Conservation (phyloP, 2,888 invertebrate genomes). For the Ferdinandea cuprea region DNA sequence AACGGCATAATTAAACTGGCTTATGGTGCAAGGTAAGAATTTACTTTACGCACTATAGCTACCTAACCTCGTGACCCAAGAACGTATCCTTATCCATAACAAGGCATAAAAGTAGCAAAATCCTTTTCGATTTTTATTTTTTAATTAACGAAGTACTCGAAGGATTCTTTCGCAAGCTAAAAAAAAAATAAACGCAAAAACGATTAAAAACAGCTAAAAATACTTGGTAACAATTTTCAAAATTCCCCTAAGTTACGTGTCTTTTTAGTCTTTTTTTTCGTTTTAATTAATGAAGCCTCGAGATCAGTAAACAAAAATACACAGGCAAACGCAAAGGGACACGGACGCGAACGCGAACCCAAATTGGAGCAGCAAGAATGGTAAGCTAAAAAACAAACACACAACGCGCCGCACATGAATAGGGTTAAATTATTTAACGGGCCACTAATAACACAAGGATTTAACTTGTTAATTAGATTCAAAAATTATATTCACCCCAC, state of each 20-base stretch:
- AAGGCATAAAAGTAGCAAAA: background rate
- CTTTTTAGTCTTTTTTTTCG: constrained; percentile 7
- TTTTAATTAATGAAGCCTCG: constrained; percentile 56
- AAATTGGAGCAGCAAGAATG: constrained; percentile 47
- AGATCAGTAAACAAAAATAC: constrained; percentile 9
- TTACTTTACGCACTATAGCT: too few relatives aligned
- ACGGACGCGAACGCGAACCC: background rate
- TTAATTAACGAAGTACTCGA: constrained; percentile 14
- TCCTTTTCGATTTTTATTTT: background rate
- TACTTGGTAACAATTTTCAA: constrained; percentile 39
- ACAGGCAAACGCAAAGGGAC: background rate
- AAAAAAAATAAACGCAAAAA: background rate
- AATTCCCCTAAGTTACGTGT: constrained; percentile 48
- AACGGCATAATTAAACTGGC: too few relatives aligned
- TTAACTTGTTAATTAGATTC: constrained; percentile 73
- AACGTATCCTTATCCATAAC: too few relatives aligned
- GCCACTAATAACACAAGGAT: constrained; percentile 70
- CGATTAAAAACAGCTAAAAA: constrained; percentile 45
- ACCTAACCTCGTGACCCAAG: too few relatives aligned
- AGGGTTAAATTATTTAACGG: constrained; percentile 68
- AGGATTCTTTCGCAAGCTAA: too few relatives aligned
- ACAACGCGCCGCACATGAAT: constrained; percentile 18
- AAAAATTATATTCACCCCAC: constrained; percentile 53
- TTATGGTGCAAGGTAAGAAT: too few relatives aligned
- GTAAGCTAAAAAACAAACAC: constrained; percentile 46